phyloP scores from a whole-genome alignment of 2,888 invertebrate genomes.

The Tanaodytes sp. region DNA sequence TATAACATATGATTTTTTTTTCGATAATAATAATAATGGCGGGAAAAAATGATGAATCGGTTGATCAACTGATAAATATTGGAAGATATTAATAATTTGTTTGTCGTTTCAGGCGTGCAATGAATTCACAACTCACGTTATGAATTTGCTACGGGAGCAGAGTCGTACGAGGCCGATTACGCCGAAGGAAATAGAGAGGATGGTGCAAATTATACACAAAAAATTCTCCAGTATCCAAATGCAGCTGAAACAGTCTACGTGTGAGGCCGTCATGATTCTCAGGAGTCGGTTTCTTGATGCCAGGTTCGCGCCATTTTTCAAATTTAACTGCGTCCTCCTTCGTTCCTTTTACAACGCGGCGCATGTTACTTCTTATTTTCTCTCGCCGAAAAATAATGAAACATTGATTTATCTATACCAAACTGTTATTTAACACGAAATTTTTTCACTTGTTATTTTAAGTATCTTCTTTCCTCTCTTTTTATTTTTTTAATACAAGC shows the following conservation, averaged over 20 bases:
- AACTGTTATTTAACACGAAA: not conserved
- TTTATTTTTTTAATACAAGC: no score
- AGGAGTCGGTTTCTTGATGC: constrained; percentile 86
- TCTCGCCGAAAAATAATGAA: no score
- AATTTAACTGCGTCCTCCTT: not conserved
- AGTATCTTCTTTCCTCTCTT: constrained; percentile 9
- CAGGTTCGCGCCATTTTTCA: constrained; percentile 72
- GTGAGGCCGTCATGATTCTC: constrained; percentile 99
- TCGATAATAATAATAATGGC: no score
- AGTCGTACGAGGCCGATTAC: constrained; percentile 98
- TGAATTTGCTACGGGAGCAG: constrained; percentile 96
- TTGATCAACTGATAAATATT: no score
- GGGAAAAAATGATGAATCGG: no score
- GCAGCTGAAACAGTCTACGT: constrained; percentile 99
- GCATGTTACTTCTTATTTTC: no score
- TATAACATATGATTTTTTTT: no score
- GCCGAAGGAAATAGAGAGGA: constrained; percentile 98
- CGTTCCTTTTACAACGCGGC: no score
- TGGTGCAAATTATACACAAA: constrained; percentile 99
- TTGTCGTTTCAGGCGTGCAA: constrained; percentile 87
- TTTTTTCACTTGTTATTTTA: constrained; percentile 7
- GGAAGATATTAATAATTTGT: no score
- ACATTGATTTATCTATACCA: no score
- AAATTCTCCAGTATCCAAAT: constrained; percentile 98
- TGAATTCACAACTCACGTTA: constrained; percentile 99